Evolutionary conservation across 2,113 vertebrate genomes (phyloP).

Genomic region (Cinclus cinclus): DNA sequence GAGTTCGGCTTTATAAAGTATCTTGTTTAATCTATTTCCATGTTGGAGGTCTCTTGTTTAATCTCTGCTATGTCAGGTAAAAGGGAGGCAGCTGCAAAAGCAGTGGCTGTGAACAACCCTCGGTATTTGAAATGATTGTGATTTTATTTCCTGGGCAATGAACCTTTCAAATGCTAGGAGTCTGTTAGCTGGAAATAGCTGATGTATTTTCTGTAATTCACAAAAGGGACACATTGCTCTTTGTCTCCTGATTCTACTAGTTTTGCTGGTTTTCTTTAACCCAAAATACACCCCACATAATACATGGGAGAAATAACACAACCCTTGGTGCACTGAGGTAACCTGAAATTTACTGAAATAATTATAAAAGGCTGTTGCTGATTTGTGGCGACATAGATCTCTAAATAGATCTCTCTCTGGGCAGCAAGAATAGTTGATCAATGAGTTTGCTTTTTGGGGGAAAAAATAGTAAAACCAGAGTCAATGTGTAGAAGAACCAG

Average conservation of each 20-base stretch:
- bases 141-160: constrained; percentile 29
- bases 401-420: too few relatives aligned
- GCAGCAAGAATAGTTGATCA: background rate
- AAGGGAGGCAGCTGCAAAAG: background rate
- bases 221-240: background rate
- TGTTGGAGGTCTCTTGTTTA: constrained; percentile 32
- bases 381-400: background rate
- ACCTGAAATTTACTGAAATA: background rate
- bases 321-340: background rate
- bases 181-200: background rate
- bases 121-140: background rate
- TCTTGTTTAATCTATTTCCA: constrained; percentile 34
- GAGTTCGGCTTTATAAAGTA: background rate
- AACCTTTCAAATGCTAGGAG: background rate
- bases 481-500: background rate
- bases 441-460: background rate
- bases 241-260: background rate
- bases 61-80: background rate
- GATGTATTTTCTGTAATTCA: background rate
- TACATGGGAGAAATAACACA: background rate
- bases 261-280: background rate
- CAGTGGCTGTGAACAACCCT: background rate
- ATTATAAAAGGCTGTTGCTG: background rate
- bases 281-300: background rate
- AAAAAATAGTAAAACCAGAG: background rate